A percentile compares a stretch with the other conserved stretches of the same genome.
These are phyloP conservation scores for Myripristis murdjan DNA, from an alignment of 2,797 vertebrate species.

Conservation along the genomic window DNA sequence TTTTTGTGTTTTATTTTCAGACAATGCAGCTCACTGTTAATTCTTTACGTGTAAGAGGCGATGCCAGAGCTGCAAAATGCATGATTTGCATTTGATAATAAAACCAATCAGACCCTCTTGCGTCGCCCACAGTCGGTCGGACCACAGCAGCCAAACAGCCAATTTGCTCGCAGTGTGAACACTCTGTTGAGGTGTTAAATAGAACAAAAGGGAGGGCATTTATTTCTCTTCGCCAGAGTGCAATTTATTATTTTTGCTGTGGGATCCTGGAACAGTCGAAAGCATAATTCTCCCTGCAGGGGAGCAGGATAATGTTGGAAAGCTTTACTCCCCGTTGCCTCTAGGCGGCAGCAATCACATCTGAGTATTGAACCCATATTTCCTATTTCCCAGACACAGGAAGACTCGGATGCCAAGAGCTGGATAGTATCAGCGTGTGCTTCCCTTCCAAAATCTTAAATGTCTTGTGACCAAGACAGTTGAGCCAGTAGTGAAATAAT, in stretches of 20 bases:
- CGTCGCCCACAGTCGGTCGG: neutral
- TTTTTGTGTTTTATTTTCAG: no score
- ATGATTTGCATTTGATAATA: no score
- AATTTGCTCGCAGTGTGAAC: neutral
- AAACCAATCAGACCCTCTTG: conserved; percentile 15
- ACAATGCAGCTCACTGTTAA: no score
- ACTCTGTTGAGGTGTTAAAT: conserved; percentile 27
- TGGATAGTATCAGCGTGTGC: neutral
- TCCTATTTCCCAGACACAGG: neutral
- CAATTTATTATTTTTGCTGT: conserved; percentile 19
- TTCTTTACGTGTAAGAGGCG: no score
- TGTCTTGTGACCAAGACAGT: neutral
- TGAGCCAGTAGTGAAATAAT: neutral
- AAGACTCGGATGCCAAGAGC: neutral
- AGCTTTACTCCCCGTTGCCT: neutral
- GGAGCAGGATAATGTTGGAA: neutral
- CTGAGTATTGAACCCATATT: neutral
- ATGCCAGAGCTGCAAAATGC: no score
- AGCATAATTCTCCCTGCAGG: neutral
- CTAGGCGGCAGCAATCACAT: neutral
- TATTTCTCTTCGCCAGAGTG: conserved; percentile 22
- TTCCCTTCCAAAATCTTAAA: neutral
- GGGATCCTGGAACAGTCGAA: no score
- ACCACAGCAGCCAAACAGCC: conserved; percentile 4
- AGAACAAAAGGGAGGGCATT: conserved; percentile 20